Base-by-base conservation (phyloP, 2,113 vertebrate genomes). In the Mustela nigripes region DNA sequence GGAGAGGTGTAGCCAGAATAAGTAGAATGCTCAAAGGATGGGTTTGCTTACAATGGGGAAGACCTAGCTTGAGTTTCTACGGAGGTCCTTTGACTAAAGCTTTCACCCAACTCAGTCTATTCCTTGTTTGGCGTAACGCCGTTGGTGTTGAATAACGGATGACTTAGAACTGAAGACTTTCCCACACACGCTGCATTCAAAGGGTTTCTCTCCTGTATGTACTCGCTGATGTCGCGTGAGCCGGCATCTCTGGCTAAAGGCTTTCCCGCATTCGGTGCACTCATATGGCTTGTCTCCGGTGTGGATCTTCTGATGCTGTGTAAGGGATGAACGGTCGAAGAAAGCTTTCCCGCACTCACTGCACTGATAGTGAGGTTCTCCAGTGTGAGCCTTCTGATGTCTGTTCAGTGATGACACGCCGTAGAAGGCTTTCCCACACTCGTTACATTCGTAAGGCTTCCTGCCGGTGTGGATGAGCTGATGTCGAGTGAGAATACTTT, bases 231-330 rank as follows among this genome's bases (percentile, higher is more conserved):
- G 98, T 78, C 97, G 88, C 0, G 95, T 96, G n/a, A 98, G 98
- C 18, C 98, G 92, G 89, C 98, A 98, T 39, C 95, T 88, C 95
- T 98, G 97, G 89, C 97, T 98, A 8, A 98, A 98, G 95, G 97
- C 97, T 53, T 98, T 98, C 19, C 98, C 98, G 5, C 98, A 98
- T 84, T 98, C 97, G 0, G 28, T 69, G 53, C 98, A 98, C 22
- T 97, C 97, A 24, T 96, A 97, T 0, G 98, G 98, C 91, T 98
- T 98, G 63, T 98, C 97, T 42, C 97, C 98, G 16, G 95, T 98
- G 60, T 98, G 98, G 82, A 98, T 98, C 97, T 98, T 98, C 96
- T 98, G 98, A 83, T 98, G 98, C 31, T 98, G 96, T 0, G 97
- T 98, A 39, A 98, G 98, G 31, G 98, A 98, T 0, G 98, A 98